Evolutionary conservation across 2,888 invertebrate species (phyloP).

Genomic region (Merodon equestris): DNA sequence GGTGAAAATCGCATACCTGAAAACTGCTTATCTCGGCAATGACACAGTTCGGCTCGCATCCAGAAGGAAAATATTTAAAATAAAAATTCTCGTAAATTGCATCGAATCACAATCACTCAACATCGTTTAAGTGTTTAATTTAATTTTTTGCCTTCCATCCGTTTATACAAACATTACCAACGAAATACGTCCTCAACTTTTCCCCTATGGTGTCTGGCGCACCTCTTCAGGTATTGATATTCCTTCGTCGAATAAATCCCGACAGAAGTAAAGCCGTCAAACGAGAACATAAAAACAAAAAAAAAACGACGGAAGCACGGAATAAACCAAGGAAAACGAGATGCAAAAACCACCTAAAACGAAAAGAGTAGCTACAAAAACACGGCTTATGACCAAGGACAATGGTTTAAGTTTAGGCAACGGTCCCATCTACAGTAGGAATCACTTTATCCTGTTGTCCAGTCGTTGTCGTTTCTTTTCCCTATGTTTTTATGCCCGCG

Average conservation of each 20-base stretch:
- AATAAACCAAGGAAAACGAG: background rate
- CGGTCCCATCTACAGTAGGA: slow-evolving; percentile 39
- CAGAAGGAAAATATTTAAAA: background rate
- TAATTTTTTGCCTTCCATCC: slow-evolving; percentile 15
- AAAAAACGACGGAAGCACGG: background rate
- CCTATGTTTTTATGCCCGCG: slow-evolving; percentile 4
- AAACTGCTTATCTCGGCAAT: slow-evolving; percentile 2
- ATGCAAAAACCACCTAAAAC: slow-evolving; percentile 28
- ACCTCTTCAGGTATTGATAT: slow-evolving; percentile 2
- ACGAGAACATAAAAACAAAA: slow-evolving; percentile 6
- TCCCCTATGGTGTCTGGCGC: slow-evolving; percentile 9
- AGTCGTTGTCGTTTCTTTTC: slow-evolving; percentile 19
- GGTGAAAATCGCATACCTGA: background rate
- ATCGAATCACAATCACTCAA: slow-evolving; percentile 12
- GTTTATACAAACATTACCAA: slow-evolving; percentile 9
- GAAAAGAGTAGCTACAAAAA: slow-evolving; percentile 50
- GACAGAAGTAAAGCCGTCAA: background rate
- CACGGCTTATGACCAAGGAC: slow-evolving; percentile 44
- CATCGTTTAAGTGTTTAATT: slow-evolving; percentile 24
- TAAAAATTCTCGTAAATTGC: slow-evolving; percentile 20
- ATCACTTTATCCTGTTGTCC: slow-evolving; percentile 60
- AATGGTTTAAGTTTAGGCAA: slow-evolving; percentile 41
- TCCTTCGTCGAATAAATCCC: too few relatives aligned
- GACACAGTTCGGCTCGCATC: background rate
- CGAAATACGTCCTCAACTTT: slow-evolving; percentile 33